Evolutionary conservation across 1,140 invertebrate species (phyloP).

Genomic region (Latrodectus geometricus): DNA sequence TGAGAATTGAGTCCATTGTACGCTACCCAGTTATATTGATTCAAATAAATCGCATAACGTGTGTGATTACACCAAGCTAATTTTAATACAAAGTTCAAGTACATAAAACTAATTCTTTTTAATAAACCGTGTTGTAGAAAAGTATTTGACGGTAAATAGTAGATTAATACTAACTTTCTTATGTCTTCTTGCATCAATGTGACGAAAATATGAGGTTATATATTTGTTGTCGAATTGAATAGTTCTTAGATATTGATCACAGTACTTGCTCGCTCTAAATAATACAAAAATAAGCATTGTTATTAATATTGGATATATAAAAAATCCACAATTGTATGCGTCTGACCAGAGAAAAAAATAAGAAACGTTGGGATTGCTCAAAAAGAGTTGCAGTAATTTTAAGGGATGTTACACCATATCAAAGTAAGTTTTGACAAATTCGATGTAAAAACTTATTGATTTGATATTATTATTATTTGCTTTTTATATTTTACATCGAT

Average conservation of each 20-base stretch:
- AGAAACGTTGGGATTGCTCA: too few species aligned
- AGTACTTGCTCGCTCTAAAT: constrained; percentile 66
- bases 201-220: constrained; percentile 68
- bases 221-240: constrained; percentile 69
- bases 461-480: too few species aligned
- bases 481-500: too few species aligned
- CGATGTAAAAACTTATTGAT: too few species aligned
- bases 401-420: too few species aligned
- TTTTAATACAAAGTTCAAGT: neutral
- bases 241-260: constrained; percentile 66
- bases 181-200: constrained; percentile 67
- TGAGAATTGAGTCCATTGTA: neutral
- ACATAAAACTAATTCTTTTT: neutral
- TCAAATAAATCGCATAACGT: neutral
- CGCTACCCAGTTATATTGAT: neutral
- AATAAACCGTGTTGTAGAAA: neutral
- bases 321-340: too few species aligned
- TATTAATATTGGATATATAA: too few species aligned
- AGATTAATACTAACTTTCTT: constrained; percentile 26
- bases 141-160: neutral
- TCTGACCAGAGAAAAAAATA: too few species aligned
- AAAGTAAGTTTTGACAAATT: too few species aligned
- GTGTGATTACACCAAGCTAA: neutral
- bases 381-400: too few species aligned
- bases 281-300: neutral